Evolutionary conservation across 2,888 invertebrate genomes (phyloP).

Genomic region (Cyaniris semiargus): DNA sequence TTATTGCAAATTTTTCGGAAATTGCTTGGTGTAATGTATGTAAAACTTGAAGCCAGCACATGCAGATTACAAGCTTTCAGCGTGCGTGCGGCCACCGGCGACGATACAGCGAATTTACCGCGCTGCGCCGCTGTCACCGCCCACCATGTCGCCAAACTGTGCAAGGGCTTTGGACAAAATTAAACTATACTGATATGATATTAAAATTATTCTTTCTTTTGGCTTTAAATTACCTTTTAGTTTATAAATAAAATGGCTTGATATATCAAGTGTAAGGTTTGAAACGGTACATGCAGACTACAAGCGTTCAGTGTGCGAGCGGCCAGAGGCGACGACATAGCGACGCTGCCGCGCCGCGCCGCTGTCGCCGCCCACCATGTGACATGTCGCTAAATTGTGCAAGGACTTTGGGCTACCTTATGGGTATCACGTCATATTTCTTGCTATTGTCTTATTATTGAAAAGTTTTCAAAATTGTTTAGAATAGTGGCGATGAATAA

Average conservation of each 20-base stretch:
- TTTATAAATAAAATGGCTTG: too few species aligned
- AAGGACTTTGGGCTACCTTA: too few species aligned
- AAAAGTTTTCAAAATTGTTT: too few species aligned
- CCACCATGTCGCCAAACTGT: conserved; percentile 69
- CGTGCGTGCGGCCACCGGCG: conserved; percentile 75
- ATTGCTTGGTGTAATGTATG: too few species aligned
- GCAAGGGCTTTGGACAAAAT: conserved; percentile 54
- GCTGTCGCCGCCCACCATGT: conserved; percentile 78
- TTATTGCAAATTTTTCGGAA: too few species aligned
- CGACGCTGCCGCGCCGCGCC: conserved; percentile 73
- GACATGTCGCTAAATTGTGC: conserved; percentile 63
- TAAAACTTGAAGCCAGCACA: too few species aligned
- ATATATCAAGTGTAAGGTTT: too few species aligned
- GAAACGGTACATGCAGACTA: neutral
- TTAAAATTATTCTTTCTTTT: too few species aligned
- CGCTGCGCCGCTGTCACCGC: conserved; percentile 78
- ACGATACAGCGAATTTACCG: conserved; percentile 73
- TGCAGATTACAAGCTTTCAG: conserved; percentile 62
- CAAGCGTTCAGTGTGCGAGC: conserved; percentile 77
- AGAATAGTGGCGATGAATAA: too few species aligned
- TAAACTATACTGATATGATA: neutral
- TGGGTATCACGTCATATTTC: too few species aligned
- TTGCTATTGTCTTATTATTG: too few species aligned
- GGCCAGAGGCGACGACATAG: conserved; percentile 76
- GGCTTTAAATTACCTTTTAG: too few species aligned